These are phyloP conservation scores for Manduca sexta DNA, from an alignment of 1,140 invertebrate genomes.

Conservation along the genomic window DNA sequence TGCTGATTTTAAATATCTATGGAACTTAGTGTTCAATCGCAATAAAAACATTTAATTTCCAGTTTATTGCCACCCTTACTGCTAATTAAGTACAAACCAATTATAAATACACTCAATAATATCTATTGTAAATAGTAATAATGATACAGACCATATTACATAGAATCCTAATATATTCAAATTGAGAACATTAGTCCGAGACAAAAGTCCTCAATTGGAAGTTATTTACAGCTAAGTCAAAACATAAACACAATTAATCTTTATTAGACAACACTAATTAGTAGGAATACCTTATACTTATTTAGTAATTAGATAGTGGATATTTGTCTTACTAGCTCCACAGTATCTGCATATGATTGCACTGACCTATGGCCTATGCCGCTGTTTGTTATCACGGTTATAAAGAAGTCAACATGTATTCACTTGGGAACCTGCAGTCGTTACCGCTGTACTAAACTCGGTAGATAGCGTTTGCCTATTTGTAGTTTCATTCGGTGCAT, in stretches of 20 bases:
- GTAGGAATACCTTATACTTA: conserved; percentile 4
- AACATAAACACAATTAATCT: too few species aligned
- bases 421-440: conserved; percentile 31
- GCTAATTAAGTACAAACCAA: too few species aligned
- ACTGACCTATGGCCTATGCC: conserved; percentile 54
- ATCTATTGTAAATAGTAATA: too few species aligned
- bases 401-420: conserved; percentile 57
- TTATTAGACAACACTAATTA: conserved; percentile 2
- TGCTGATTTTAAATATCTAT: too few species aligned
- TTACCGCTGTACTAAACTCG: conserved; percentile 17
- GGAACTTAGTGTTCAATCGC: too few species aligned
- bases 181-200: neutral
- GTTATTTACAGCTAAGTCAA: too few species aligned
- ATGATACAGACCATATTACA: too few species aligned
- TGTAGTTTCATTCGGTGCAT: conserved; percentile 4
- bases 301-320: conserved; percentile 37
- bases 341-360: conserved; percentile 61
- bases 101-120: too few species aligned
- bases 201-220: neutral
- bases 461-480: neutral
- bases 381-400: conserved; percentile 44
- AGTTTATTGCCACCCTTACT: too few species aligned
- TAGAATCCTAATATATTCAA: too few species aligned
- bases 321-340: conserved; percentile 50
- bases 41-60: too few species aligned